Evolutionary conservation across 2,888 invertebrate genomes (phyloP).

Genomic region (Scotopteryx bipunctaria): DNA sequence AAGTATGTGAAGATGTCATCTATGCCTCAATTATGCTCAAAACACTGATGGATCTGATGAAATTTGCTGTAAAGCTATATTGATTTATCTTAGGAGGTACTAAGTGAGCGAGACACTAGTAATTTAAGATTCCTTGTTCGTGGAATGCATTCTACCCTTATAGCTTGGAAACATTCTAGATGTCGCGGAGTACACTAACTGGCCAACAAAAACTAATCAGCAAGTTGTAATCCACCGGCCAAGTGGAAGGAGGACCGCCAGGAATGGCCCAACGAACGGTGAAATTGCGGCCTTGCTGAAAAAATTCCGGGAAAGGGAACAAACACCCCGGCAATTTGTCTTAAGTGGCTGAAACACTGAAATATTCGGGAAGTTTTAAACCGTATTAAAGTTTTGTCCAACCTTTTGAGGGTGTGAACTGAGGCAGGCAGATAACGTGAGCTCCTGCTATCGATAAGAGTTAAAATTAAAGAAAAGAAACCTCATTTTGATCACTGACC

Average conservation of each 20-base stretch:
- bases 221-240: conserved; percentile 32
- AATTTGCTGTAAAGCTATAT: no score
- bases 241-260: conserved; percentile 41
- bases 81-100: no score
- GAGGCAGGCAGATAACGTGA: conserved; percentile 16
- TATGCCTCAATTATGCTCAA: no score
- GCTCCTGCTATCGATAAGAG: no score
- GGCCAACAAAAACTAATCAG: conserved; percentile 31
- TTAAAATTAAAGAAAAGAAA: no score
- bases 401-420: conserved; percentile 50
- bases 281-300: conserved; percentile 60
- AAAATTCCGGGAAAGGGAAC: conserved; percentile 48
- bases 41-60: no score
- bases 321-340: conserved; percentile 69
- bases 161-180: no score
- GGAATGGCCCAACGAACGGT: conserved; percentile 59
- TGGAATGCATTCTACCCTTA: no score
- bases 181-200: not conserved
- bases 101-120: no score
- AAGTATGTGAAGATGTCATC: no score
- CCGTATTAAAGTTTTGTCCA: conserved; percentile 68
- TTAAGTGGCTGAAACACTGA: conserved; percentile 73
- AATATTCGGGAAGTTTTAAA: conserved; percentile 73
- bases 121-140: no score
- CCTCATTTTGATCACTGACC: no score